phyloP scores from a whole-genome alignment of 2,888 invertebrate species.

The Eilema sororculum region DNA sequence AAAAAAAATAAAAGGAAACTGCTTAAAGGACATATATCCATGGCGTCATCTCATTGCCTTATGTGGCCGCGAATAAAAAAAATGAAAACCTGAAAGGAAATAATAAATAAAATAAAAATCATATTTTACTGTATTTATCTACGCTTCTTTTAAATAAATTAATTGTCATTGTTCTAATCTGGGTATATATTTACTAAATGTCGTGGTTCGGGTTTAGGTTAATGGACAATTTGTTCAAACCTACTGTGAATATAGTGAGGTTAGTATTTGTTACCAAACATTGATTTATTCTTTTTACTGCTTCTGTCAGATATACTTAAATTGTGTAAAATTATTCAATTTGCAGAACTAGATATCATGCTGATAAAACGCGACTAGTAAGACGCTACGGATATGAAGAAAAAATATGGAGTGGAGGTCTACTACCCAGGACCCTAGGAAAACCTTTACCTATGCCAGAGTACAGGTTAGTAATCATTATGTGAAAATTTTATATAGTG shows the following conservation, averaged over 20 bases:
- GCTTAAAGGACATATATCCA: too few relatives aligned
- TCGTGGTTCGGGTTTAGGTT: slow-evolving; percentile 71
- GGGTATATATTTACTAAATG: slow-evolving; percentile 52
- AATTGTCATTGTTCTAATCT: neutral
- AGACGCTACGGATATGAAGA: slow-evolving; percentile 92
- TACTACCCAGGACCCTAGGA: slow-evolving; percentile 89
- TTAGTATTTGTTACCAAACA: slow-evolving; percentile 51
- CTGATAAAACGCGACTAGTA: slow-evolving; percentile 88
- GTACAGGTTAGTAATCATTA: slow-evolving; percentile 83
- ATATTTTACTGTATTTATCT: too few relatives aligned
- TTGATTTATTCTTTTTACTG: neutral
- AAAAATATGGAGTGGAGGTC: slow-evolving; percentile 88
- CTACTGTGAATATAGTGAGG: slow-evolving; percentile 75
- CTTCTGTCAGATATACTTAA: neutral
- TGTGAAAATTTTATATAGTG: neutral
- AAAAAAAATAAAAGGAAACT: too few relatives aligned
- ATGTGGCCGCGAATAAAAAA: too few relatives aligned
- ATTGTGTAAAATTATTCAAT: slow-evolving; percentile 2
- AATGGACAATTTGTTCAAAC: slow-evolving; percentile 74
- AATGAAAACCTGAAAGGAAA: too few relatives aligned
- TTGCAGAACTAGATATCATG: slow-evolving; percentile 87
- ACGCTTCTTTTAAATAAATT: too few relatives aligned
- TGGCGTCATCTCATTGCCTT: too few relatives aligned
- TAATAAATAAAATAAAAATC: too few relatives aligned
- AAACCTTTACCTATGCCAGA: slow-evolving; percentile 88